Evolutionary conservation across 2,888 invertebrate species (phyloP), one percentile per base, ranked within the genome.

Genomic region (Caenorhabditis sp.): DNA sequence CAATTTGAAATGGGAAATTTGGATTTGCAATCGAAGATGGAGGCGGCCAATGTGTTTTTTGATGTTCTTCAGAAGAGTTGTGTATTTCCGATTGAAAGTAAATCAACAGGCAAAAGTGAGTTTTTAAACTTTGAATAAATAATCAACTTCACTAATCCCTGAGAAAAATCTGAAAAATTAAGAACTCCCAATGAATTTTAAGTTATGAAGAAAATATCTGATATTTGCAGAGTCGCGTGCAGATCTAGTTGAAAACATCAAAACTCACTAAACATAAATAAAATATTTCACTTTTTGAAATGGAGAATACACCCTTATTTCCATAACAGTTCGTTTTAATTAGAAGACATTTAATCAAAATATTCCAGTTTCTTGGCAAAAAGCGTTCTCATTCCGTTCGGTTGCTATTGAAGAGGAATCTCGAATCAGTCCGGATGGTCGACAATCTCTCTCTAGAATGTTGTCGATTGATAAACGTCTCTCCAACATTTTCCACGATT

Each of bases 391-490:
- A 14, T 73, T 73, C 43, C 73, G 70, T 14, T 78, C 78, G n/a
- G 75, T 85, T n/a, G 61, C 76, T 0, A 60, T 74, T 26, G 84
- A 84, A 71, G 83, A 84, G 59, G 76, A 80, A 58, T 80, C 81
- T 2, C 60, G 71, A 12, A 38, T 82, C 3, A 68, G 63, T 1
- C 75, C 78, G 0, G 81, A 77, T n/a, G 77, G 74, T 20, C 63
- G 78, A n/a, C 49, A 76, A 1, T 65, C 71, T 1, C 57, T 81
- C 1, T 66, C 76, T 21, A 78, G 76, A 67, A 85, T 86, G 85
- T 49, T 86, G 0, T 26, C 73, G 8, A 64, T 86, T 27, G 50
- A 83, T 25, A 27, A 64, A 7, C 59, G 70, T 17, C 61, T 86
- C 31, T 63, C 75, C 58, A 20, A 53, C 5, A 53, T 70, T 1